A percentile compares a stretch with the other conserved stretches of the same genome.
Evolutionary conservation across 2,888 invertebrate species (phyloP).

Genomic region (Himalopsyche tibetana): DNA sequence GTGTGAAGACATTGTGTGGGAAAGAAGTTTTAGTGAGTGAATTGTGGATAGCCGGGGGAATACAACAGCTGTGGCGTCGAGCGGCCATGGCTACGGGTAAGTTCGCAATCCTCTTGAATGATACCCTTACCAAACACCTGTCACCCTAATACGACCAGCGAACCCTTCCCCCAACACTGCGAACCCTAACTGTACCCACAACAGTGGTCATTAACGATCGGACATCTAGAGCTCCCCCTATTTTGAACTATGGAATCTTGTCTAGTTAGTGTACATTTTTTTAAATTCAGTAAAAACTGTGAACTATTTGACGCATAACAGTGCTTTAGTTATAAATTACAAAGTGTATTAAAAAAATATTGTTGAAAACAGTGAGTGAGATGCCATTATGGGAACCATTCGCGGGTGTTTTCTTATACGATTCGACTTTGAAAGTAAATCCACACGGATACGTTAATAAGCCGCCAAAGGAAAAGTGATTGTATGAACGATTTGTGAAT

Average conservation of each 20-base stretch:
- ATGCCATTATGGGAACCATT: not conserved
- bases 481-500: conserved; percentile 44
- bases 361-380: conserved; percentile 52
- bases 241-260: not conserved
- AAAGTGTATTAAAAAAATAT: conserved; percentile 46
- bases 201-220: not conserved
- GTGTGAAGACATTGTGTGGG: conserved; percentile 70
- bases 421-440: conserved; percentile 29
- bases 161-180: conserved; percentile 37
- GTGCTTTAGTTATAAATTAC: conserved; percentile 22
- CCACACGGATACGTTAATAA: not conserved
- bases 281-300: not conserved
- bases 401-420: not conserved
- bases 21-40: conserved; percentile 69
- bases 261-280: not conserved
- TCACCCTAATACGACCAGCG: not conserved
- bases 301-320: not conserved
- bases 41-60: conserved; percentile 69
- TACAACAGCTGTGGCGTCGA: conserved; percentile 69
- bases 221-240: not conserved
- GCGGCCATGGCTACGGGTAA: conserved; percentile 71
- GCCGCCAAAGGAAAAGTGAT: conserved; percentile 51
- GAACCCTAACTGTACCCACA: not conserved
- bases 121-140: conserved; percentile 32
- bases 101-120: conserved; percentile 62